Evolutionary conservation across 2,888 invertebrate genomes (phyloP).

Genomic region (Taenaris catops): DNA sequence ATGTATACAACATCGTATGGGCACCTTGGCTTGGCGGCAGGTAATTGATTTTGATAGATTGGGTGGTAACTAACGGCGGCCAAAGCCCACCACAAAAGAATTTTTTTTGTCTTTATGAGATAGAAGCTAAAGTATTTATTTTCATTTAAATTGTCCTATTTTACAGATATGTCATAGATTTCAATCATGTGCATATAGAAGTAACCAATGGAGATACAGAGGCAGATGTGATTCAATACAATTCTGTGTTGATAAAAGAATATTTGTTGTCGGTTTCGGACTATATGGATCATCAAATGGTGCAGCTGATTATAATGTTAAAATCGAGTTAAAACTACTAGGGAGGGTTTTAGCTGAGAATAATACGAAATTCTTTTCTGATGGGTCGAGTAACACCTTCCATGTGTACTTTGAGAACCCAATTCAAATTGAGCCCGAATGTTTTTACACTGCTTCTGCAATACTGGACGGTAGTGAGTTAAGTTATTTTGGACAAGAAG

Average conservation of each 20-base stretch:
- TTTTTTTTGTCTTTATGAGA: no score
- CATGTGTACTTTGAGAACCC: slow-evolving; percentile 90
- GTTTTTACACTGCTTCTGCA: slow-evolving; percentile 97
- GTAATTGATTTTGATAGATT: no score
- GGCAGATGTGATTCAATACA: slow-evolving; percentile 98
- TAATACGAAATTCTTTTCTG: slow-evolving; percentile 96
- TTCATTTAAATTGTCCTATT: slow-evolving; percentile 3
- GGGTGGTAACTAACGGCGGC: no score
- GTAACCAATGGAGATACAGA: slow-evolving; percentile 98
- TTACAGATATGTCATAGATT: slow-evolving; percentile 95
- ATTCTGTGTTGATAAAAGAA: slow-evolving; percentile 96
- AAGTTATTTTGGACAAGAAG: slow-evolving; percentile 98
- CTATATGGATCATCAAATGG: slow-evolving; percentile 98
- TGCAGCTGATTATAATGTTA: slow-evolving; percentile 96
- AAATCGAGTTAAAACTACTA: slow-evolving; percentile 94
- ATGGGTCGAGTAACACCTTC: slow-evolving; percentile 97
- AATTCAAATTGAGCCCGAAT: slow-evolving; percentile 94
- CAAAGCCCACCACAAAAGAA: no score
- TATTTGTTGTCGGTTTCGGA: slow-evolving; percentile 97
- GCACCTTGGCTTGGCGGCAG: no score
- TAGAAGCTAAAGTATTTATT: not conserved
- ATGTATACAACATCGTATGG: no score
- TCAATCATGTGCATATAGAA: slow-evolving; percentile 97
- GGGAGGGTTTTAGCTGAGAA: slow-evolving; percentile 94
- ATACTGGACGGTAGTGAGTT: slow-evolving; percentile 95